phyloP scores from a whole-genome alignment of 1,140 invertebrate species.

The Musca vetustissima region DNA sequence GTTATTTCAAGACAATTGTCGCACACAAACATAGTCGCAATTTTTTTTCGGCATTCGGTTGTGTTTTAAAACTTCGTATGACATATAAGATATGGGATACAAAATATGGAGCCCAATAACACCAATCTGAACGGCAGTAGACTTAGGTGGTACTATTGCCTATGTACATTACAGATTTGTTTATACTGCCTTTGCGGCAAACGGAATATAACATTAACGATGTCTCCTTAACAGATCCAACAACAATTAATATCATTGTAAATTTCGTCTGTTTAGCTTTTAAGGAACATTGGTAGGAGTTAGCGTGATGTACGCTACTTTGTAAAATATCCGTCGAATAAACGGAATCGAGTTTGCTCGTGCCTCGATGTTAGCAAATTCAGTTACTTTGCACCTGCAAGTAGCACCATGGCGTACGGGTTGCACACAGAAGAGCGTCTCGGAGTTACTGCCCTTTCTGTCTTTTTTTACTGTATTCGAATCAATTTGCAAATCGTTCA shows the following conservation, averaged over 20 bases:
- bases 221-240: conserved; percentile 13
- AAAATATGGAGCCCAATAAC: too few relatives aligned
- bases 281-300: background rate
- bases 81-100: too few relatives aligned
- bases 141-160: too few relatives aligned
- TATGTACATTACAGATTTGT: too few relatives aligned
- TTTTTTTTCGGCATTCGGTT: too few relatives aligned
- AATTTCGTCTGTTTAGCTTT: background rate
- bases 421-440: background rate
- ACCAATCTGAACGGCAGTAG: too few relatives aligned
- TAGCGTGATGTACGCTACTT: conserved; percentile 29
- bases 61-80: too few relatives aligned
- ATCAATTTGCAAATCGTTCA: conserved; percentile 30
- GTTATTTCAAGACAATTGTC: too few relatives aligned
- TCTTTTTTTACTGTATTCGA: conserved; percentile 20
- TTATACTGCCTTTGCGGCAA: too few relatives aligned
- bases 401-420: conserved; percentile 4
- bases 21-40: too few relatives aligned
- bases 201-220: background rate
- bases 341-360: background rate
- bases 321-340: conserved; percentile 16
- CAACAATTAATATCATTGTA: conserved; percentile 1
- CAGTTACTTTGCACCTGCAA: conserved; percentile 11
- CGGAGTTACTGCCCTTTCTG: background rate
- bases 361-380: conserved; percentile 1